Conservation (phyloP, 2,888 invertebrate species). For the Ophraella communa region DNA sequence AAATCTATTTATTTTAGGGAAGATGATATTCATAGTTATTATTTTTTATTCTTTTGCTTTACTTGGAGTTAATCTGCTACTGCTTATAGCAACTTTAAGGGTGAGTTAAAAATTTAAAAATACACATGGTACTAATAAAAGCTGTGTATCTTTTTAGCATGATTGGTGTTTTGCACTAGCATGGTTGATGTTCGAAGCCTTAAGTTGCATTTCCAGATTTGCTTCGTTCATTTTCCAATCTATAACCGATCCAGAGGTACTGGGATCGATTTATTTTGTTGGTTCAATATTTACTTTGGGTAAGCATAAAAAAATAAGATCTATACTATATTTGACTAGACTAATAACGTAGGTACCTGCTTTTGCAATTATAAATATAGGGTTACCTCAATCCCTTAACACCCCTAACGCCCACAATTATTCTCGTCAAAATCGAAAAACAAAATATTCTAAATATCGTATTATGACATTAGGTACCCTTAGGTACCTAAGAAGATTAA, state of each 20-base stretch:
- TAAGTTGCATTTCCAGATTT: slow-evolving; percentile 31
- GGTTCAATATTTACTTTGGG: slow-evolving; percentile 31
- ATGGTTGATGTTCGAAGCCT: slow-evolving; percentile 30
- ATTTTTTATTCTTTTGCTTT: slow-evolving; percentile 30
- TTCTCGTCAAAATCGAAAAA: no score
- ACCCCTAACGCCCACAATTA: no score
- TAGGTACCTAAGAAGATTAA: no score
- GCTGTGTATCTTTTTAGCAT: slow-evolving; percentile 20
- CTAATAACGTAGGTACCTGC: background rate
- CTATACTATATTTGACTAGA: background rate
- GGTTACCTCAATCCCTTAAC: background rate
- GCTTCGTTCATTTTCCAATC: slow-evolving; percentile 28
- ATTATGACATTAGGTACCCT: no score
- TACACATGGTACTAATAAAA: background rate
- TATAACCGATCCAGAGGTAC: slow-evolving; percentile 5
- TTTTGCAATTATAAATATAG: background rate
- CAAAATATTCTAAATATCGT: no score
- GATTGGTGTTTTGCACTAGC: slow-evolving; percentile 32
- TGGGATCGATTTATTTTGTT: slow-evolving; percentile 20
- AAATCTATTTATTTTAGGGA: slow-evolving; percentile 28
- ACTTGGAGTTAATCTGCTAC: slow-evolving; percentile 27
- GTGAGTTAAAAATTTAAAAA: slow-evolving; percentile 12
- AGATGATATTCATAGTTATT: slow-evolving; percentile 30
- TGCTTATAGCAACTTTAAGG: slow-evolving; percentile 28
- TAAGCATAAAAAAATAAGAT: slow-evolving; percentile 10